These are phyloP conservation scores for Drosophila sproati DNA, from an alignment of 1,140 invertebrate species.

Conservation along the genomic window DNA sequence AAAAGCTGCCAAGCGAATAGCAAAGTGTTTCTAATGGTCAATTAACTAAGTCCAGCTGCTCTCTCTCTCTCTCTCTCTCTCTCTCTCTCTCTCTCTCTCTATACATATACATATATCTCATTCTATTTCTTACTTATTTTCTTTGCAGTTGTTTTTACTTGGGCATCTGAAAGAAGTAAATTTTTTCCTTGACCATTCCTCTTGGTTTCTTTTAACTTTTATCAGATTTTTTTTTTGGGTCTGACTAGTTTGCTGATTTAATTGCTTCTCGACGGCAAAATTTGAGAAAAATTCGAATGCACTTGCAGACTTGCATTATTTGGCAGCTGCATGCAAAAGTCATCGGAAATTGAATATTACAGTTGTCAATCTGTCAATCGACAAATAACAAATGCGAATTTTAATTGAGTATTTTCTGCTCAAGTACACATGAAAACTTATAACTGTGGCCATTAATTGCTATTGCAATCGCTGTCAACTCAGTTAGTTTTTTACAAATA, in stretches of 20 bases:
- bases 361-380: slow-evolving; percentile 27
- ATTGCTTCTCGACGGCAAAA: slow-evolving; percentile 28
- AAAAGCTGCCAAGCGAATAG: slow-evolving; percentile 31
- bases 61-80: not conserved
- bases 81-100: too few species aligned
- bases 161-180: not conserved
- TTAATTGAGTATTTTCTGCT: not conserved
- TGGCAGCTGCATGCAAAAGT: slow-evolving; percentile 14
- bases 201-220: slow-evolving; percentile 10
- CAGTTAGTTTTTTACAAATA: too few species aligned
- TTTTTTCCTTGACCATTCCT: not conserved
- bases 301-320: slow-evolving; percentile 6
- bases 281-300: slow-evolving; percentile 6
- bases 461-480: too few species aligned
- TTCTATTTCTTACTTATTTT: not conserved
- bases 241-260: slow-evolving; percentile 12
- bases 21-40: slow-evolving; percentile 42
- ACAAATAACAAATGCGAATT: not conserved
- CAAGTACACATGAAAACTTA: too few species aligned
- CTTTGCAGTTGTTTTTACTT: not conserved
- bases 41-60: slow-evolving; percentile 54
- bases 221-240: slow-evolving; percentile 4
- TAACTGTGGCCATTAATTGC: too few species aligned
- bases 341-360: slow-evolving; percentile 25
- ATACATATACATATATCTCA: too few species aligned